Conservation (phyloP, 1,140 invertebrate genomes). For the Hermatobates lingyangjiaoensis region DNA sequence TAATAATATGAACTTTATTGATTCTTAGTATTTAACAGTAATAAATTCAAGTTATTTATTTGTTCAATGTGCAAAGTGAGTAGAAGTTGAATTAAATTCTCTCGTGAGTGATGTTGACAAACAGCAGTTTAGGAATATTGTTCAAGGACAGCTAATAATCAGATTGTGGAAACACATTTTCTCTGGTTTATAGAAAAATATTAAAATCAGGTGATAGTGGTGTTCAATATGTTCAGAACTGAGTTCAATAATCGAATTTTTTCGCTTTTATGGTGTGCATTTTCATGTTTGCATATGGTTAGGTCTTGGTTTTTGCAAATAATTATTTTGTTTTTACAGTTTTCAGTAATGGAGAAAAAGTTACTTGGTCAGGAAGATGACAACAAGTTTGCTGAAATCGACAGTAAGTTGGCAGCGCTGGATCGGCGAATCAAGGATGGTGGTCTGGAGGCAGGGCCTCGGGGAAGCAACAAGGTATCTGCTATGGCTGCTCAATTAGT, state of each 20-base stretch:
- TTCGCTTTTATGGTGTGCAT: neutral
- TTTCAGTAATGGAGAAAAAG: constrained; percentile 51
- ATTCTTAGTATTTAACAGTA: too few relatives aligned
- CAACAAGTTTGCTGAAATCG: constrained; percentile 51
- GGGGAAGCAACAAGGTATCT: constrained; percentile 69
- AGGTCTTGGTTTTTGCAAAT: neutral
- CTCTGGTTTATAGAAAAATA: too few relatives aligned
- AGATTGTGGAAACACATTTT: too few relatives aligned
- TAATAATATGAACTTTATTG: too few relatives aligned
- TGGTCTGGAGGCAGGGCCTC: constrained; percentile 39
- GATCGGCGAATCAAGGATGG: constrained; percentile 66
- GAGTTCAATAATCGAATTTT: neutral
- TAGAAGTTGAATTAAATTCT: too few relatives aligned
- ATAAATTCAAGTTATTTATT: too few relatives aligned
- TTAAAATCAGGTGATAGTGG: too few relatives aligned
- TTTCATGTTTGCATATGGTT: neutral
- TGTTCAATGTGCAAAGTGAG: too few relatives aligned
- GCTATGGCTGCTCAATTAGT: constrained; percentile 59
- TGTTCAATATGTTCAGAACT: too few relatives aligned
- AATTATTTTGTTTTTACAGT: constrained; percentile 30
- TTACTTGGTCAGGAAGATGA: constrained; percentile 23
- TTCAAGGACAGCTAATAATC: too few relatives aligned
- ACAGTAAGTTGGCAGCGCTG: constrained; percentile 56
- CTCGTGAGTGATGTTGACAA: too few relatives aligned
- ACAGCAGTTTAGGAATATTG: too few relatives aligned